phyloP scores from a whole-genome alignment of 2,888 invertebrate genomes.

The Lamellibrachia satsuma region DNA sequence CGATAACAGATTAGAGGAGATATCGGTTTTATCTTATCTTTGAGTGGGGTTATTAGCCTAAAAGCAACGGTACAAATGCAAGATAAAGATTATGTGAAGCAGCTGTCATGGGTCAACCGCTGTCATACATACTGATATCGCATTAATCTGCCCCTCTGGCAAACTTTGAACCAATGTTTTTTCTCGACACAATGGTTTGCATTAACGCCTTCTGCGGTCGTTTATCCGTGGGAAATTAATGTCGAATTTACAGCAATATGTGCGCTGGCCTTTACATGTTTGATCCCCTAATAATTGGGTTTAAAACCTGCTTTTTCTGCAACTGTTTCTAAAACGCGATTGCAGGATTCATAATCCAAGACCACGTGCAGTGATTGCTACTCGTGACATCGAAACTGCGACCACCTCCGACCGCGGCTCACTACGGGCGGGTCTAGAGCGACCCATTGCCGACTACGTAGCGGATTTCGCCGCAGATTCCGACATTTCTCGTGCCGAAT shows the following conservation, averaged over 20 bases:
- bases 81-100: background rate
- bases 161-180: background rate
- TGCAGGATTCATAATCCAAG: background rate
- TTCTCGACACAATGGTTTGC: background rate
- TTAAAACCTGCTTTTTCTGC: background rate
- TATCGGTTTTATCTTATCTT: background rate
- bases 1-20: background rate
- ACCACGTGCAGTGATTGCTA: background rate
- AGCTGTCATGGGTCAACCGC: background rate
- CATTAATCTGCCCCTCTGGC: background rate
- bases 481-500: no score
- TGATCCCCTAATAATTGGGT: background rate
- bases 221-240: no score
- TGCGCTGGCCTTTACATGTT: background rate
- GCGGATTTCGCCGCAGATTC: no score
- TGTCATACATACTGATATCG: background rate
- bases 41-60: background rate
- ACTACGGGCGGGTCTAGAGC: no score
- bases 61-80: background rate
- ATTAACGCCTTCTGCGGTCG: background rate
- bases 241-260: background rate
- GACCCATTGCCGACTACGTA: no score
- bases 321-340: background rate
- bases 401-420: no score
- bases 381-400: background rate